Evolutionary conservation across 2,797 vertebrate species (phyloP), one percentile per base, ranked within the genome.

Genomic region (Ibycter americanus): DNA sequence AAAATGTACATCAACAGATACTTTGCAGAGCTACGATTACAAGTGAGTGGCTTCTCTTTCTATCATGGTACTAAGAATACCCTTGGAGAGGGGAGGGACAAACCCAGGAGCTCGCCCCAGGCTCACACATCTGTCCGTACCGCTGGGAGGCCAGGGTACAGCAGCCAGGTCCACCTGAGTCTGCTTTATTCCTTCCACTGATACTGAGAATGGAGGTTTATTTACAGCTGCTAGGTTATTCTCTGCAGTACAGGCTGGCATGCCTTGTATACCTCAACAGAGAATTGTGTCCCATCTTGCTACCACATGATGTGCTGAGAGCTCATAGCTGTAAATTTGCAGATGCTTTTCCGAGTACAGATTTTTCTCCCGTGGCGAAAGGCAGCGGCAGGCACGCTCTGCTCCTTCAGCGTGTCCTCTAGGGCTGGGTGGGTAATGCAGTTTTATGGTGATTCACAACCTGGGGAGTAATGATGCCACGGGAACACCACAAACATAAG

Each of bases 41-140:
- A 5, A 14, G 17, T 36, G 38, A 42, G 38, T 5, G 9, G 29
- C 11, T 66, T 81, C 63, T 49, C 17, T 49, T 81, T 58, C 38
- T 55, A 5, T 31, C 46, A 12, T 3, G 6, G 17, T 51, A 47
- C 49, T 44, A 61, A 51, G 65, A 55, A 76, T 34, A 74, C 12
- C 14, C 16, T 80, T 55, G 27, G 32, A 77, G 32, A 38, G 11
- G 21, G 18, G n/a, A 51, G 11, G 49, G 47, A 52, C 38, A 32
- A 65, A 22, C 36, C 11, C 13, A 11, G 59, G 42, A 83, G 59
- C 36, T 40, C 61, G 15, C 15, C 15, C 36, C 42, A 46, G 11
- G 5, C 31, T 61, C 2, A 1, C 36, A 71, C 6, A 42, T 12
- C 40, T 52, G 17, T 34, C 36, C 0, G 0, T 62, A 27, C 42